These are phyloP conservation scores for Mycalesis mineus DNA, from an alignment of 2,888 invertebrate species.

Conservation along the genomic window DNA sequence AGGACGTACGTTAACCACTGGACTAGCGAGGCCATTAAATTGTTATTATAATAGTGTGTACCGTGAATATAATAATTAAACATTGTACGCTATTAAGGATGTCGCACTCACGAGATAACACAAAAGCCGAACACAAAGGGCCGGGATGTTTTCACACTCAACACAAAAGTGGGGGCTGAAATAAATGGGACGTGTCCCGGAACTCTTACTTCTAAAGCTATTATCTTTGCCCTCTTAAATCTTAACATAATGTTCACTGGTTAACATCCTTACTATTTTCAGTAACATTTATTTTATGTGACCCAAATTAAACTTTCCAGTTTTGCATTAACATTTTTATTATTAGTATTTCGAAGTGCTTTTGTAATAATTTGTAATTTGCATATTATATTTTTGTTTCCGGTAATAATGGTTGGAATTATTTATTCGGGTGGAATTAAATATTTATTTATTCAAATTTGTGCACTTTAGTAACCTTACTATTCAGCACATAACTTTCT, in stretches of 20 bases:
- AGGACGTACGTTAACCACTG: too few species aligned
- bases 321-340: too few species aligned
- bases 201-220: constrained; percentile 13
- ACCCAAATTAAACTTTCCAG: not conserved
- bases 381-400: too few species aligned
- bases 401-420: too few species aligned
- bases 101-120: constrained; percentile 11
- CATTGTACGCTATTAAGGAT: constrained; percentile 8
- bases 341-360: too few species aligned
- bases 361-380: too few species aligned
- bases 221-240: constrained; percentile 13
- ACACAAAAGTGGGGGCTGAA: constrained; percentile 14
- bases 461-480: too few species aligned
- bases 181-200: constrained; percentile 16
- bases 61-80: not conserved
- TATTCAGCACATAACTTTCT: too few species aligned
- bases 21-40: too few species aligned
- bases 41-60: too few species aligned
- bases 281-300: not conserved
- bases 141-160: constrained; percentile 13
- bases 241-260: constrained; percentile 1
- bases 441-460: too few species aligned
- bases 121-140: constrained; percentile 13
- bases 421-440: too few species aligned
- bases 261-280: not conserved